Evolutionary conservation across 2,797 vertebrate species (phyloP).

Genomic region (Eptatretus atami): DNA sequence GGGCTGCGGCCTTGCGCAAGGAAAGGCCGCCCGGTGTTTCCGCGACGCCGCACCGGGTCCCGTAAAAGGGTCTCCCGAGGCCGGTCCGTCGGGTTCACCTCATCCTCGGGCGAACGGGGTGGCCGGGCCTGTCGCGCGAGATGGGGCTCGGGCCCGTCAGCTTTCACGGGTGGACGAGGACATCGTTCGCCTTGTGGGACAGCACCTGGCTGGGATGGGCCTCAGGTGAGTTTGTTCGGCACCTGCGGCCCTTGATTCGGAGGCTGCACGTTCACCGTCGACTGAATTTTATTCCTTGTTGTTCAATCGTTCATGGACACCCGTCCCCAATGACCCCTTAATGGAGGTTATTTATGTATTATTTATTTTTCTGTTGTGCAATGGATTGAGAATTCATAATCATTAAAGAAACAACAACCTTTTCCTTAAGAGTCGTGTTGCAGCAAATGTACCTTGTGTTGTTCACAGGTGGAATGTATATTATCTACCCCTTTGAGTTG

Average conservation of each 20-base stretch:
- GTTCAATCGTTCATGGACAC: too few relatives aligned
- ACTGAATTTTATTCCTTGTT: too few relatives aligned
- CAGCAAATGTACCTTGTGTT: too few relatives aligned
- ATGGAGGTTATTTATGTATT: too few relatives aligned
- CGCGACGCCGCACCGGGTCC: not conserved
- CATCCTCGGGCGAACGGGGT: not conserved
- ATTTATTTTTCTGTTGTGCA: too few relatives aligned
- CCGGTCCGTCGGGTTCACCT: not conserved
- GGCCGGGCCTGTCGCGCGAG: not conserved
- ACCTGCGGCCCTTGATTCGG: not conserved
- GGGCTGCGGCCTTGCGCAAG: not conserved
- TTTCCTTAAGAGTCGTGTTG: too few relatives aligned
- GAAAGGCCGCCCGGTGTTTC: not conserved
- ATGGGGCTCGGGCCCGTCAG: constrained; percentile 3
- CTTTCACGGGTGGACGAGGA: constrained; percentile 7
- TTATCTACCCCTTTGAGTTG: too few relatives aligned
- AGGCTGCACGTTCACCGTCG: not conserved
- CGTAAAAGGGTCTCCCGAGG: not conserved
- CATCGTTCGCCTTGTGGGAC: constrained; percentile 7
- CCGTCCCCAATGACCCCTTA: too few relatives aligned
- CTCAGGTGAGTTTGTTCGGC: constrained; percentile 5
- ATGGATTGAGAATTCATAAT: too few relatives aligned
- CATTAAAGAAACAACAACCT: too few relatives aligned
- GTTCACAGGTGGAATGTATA: too few relatives aligned
- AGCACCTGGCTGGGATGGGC: constrained; percentile 7